Evolutionary conservation across 2,888 invertebrate species (phyloP), one percentile per base, ranked within the genome.

Genomic region (Volucella zonaria): DNA sequence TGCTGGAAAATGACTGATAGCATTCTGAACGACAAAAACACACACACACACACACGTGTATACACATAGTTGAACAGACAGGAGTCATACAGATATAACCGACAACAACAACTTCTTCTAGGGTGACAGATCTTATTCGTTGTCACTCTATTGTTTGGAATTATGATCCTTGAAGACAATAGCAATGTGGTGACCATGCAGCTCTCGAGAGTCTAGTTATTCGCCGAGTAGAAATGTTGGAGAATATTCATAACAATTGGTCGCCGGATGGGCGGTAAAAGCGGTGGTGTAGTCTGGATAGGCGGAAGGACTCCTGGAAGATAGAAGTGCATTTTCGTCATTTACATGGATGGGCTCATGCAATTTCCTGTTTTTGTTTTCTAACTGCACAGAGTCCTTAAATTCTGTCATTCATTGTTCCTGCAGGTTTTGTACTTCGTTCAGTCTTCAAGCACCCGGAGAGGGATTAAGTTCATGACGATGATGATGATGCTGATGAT

Each of bases 111-210:
- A 62, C 73, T 47, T 38, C 40, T 74, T 68, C 54, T 61, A 67
- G 67, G 76, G 67, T 85, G 85, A 85, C 81, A 85, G 85, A 85
- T 85, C 81, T 81, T 85, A 76, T 85, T 85, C 85, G 81, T 85
- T 85, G 85, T 85, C 85, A 81, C 76, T 85, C 86, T 52, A 87
- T 87, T 87, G 86, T 87, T 86, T 74, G 86, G 77, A 86, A 86
- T 86, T 85, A 86, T 87, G 86, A 86, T 85, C 87, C 87, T 85
- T 86, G 86, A 86, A 87, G 79, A 87, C 87, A 87, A 87, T 86
- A 75, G 78, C 77, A 79, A 56, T 81, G 85, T 58, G 76, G 66
- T 86, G 83, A 79, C 81, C 81, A 86, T 74, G 79, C 76, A 59
- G 67, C 70, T 51, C 9, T 6, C 2, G 40, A 15, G 58, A 23